Percentiles rank a stretch among this genome's conserved stretches.
Conservation (phyloP, 2,113 vertebrate genomes). For the Naja naja region DNA sequence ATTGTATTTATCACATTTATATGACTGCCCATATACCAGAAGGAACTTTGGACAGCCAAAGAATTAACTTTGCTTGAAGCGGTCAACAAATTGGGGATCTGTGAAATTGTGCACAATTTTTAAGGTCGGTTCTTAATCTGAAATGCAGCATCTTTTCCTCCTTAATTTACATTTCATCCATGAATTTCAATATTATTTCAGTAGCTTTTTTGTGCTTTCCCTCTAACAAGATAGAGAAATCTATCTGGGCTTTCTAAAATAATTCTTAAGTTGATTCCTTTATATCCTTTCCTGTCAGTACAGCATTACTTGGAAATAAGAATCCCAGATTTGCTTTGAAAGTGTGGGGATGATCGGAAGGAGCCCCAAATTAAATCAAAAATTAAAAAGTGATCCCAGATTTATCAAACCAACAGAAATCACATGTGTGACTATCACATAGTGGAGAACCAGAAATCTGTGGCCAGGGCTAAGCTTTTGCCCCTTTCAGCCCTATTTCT, state of each 20-base stretch:
- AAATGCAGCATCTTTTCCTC: background rate
- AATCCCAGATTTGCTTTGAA: background rate
- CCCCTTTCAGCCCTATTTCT: background rate
- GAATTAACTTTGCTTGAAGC: background rate
- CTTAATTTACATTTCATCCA: background rate
- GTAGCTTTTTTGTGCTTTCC: background rate
- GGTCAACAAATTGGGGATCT: background rate
- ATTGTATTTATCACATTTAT: background rate
- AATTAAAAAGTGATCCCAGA: background rate
- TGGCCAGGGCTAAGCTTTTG: background rate
- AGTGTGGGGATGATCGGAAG: too few species aligned
- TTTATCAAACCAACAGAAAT: background rate
- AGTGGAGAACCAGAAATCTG: background rate
- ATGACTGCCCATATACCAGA: background rate
- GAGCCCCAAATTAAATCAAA: background rate
- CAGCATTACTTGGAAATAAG: background rate
- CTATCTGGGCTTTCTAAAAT: background rate
- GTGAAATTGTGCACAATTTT: background rate
- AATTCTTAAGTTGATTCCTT: background rate
- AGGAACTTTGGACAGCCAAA: background rate
- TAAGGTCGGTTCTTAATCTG: background rate
- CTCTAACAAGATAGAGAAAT: background rate
- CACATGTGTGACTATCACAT: background rate
- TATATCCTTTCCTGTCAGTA: background rate
- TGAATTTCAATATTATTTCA: background rate